Base-by-base conservation (phyloP, 2,797 vertebrate species). In the Coregonus suidteri region DNA sequence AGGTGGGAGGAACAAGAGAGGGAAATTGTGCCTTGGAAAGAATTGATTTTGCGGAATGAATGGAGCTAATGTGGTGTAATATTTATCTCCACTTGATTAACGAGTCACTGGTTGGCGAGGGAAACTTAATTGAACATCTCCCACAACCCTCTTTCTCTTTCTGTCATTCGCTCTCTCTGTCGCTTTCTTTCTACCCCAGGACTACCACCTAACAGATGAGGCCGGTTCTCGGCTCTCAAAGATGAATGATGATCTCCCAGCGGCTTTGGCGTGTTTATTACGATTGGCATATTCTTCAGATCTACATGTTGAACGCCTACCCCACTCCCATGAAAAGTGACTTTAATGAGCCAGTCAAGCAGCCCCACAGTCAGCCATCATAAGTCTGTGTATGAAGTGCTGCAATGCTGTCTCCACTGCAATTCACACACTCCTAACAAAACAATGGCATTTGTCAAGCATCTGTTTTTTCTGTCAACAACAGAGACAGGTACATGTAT, bases 31-130 rank as follows among this genome's bases (percentile, higher is more conserved):
- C 75, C 75, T 77, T 18, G 73, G 81, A 84, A 76, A 66, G 83
- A 88, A 93, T 90, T 86, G 86, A 91, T 92, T 92, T 87, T 84
- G 78, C 74, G 76, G 83, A 85, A 89, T 90, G 84, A 91, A 93
- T 91, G 85, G 84, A 88, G 89, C 80, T 82, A 90, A 88, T 86
- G 86, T 84, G 83, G 85, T 85, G 87, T 88, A 88, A 91, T 90
- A 91, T 91, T 91, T 91, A 91, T 90, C 91, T 88, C 78, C 70
- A 77, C 75, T 84, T 88, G 87, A 92, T 90, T 87, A 91, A 91
- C 76, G 68, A 82, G 85, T 62, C 81, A 68, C 71, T 75, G 79
- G 79, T 80, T 47, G 81, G 84, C 30, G 74, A 78, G 70, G 77
- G 75, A 76, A 78, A 85, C 75, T 89, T 90, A 91, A 92, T 89